Evolutionary conservation across 2,888 invertebrate species (phyloP).

Genomic region (Drosophila bunnanda): DNA sequence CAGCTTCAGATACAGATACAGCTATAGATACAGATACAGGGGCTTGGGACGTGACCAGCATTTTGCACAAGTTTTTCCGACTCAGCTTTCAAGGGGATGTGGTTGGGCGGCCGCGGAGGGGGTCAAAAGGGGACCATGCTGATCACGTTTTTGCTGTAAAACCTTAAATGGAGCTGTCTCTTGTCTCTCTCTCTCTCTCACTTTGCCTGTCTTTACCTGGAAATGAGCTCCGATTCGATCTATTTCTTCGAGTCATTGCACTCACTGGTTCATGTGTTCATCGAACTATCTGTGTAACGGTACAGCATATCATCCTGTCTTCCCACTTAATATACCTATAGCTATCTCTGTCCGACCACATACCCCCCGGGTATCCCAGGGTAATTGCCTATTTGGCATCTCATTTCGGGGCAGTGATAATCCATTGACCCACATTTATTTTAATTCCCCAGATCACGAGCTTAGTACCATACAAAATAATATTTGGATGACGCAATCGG

Average conservation of each 20-base stretch:
- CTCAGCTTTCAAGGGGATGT: conserved; percentile 6
- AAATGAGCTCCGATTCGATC: conserved; percentile 35
- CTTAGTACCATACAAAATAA: conserved; percentile 26
- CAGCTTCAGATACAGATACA: conserved; percentile 9
- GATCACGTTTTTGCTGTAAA: conserved; percentile 62
- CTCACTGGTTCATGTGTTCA: conserved; percentile 28
- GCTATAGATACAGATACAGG: conserved; percentile 8
- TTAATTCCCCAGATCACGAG: conserved; percentile 51
- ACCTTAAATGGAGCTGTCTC: conserved; percentile 25
- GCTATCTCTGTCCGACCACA: not conserved
- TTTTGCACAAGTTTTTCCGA: conserved; percentile 29
- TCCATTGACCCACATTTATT: conserved; percentile 46
- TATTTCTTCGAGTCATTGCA: conserved; percentile 51
- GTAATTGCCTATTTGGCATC: conserved; percentile 13
- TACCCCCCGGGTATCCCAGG: conserved; percentile 10
- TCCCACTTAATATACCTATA: not conserved
- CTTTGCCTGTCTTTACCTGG: conserved; percentile 9
- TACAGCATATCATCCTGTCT: conserved; percentile 7
- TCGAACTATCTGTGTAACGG: conserved; percentile 34
- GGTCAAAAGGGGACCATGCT: conserved; percentile 7
- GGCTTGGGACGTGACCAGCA: conserved; percentile 34
- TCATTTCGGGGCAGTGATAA: conserved; percentile 29
- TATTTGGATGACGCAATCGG: conserved; percentile 58
- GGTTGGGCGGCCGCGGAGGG: conserved; percentile 1
- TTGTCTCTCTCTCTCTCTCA: not conserved